Base-by-base conservation (phyloP, 2,797 vertebrate genomes). In the Orientallactaga sibirica region DNA sequence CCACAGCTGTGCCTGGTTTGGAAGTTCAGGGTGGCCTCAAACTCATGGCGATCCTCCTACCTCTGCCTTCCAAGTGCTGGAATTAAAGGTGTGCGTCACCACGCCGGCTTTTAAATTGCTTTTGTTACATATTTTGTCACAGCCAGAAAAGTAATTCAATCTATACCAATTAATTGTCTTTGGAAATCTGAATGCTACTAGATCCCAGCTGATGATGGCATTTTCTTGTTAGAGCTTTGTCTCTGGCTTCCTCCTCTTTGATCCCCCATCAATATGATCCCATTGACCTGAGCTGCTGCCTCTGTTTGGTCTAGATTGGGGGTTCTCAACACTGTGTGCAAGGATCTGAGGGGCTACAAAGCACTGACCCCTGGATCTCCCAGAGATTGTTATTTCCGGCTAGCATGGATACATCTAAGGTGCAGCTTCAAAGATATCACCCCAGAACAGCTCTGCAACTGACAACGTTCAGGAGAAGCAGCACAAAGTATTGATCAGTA, bases 381-480 rank as follows among this genome's bases (percentile, higher is more conserved):
- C 27, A 66, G 83, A 66, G 62, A 78, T 68, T 86, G 55, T 73
- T 67, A 86, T 41, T 83, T 33, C 71, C 52, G 20, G 0, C 3
- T 55, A 15, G 18, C 3, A 2, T 87, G 11, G 15, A 18, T 70
- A 68, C 85, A 71, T 74, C 55, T 85, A 85, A 95, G 24, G 18
- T 79, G 18, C 24, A 71, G 22, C 73, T 76, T 71, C 33, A 94
- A 82, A 92, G 18, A 43, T 71, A 52, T 43, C 90, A 48, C 19
- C 62, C 24, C 66, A 74, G 19, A 95, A 85, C 11, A 93, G 78
- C 41, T 81, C 75, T 92, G 67, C 85, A 88, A 94, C 88, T 52
- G 77, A 91, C 90, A 91, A 48, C 14, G 24, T 88, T 83, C 90
- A 81, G 7, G 41, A 58, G 78, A 94, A 77, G 20, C 20, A 82